Conservation (phyloP, 2,888 invertebrate genomes). For the Lissonota sp. region DNA sequence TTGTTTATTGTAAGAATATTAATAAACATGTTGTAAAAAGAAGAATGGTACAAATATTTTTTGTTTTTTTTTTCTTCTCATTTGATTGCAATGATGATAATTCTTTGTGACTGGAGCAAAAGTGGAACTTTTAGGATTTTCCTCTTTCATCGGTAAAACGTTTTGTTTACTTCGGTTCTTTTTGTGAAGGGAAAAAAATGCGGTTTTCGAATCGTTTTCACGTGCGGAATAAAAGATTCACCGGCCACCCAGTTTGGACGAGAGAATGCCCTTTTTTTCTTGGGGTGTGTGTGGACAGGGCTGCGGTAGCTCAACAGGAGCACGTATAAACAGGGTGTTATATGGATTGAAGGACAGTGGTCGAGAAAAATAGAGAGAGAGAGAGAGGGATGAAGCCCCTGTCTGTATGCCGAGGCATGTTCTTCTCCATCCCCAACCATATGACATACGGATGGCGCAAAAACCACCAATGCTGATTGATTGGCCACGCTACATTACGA, state of each 20-base stretch:
- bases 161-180: slow-evolving; percentile 52
- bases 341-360: slow-evolving; percentile 54
- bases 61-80: too few species aligned
- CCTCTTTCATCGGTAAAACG: slow-evolving; percentile 14
- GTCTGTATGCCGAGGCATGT: slow-evolving; percentile 81
- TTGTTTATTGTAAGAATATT: too few species aligned
- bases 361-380: slow-evolving; percentile 45
- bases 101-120: too few species aligned
- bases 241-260: slow-evolving; percentile 56
- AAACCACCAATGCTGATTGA: slow-evolving; percentile 83
- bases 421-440: slow-evolving; percentile 69
- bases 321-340: slow-evolving; percentile 62
- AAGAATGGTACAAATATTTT: too few species aligned
- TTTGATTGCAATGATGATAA: too few species aligned
- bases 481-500: slow-evolving; percentile 79
- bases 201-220: slow-evolving; percentile 46
- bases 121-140: too few species aligned
- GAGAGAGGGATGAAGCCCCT: slow-evolving; percentile 71
- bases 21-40: too few species aligned
- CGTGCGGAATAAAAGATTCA: slow-evolving; percentile 56
- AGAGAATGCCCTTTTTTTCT: slow-evolving; percentile 51
- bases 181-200: slow-evolving; percentile 35
- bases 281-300: slow-evolving; percentile 38
- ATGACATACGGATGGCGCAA: slow-evolving; percentile 82
- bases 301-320: slow-evolving; percentile 49